phyloP scores from a whole-genome alignment of 1,140 invertebrate species.

The Drosophila tani region DNA sequence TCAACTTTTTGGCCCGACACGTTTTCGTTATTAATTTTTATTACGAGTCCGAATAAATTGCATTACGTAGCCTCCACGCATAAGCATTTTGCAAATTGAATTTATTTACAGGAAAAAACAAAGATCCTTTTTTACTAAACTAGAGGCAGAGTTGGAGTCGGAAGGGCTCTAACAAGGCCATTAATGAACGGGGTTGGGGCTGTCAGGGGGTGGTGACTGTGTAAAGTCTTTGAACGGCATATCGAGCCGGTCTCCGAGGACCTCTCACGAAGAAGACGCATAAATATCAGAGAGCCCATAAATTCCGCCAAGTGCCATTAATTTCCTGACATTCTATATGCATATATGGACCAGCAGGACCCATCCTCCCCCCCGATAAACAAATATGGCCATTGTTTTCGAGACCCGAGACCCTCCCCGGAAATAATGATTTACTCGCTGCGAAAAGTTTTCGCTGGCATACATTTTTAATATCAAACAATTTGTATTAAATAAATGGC shows the following conservation, averaged over 20 bases:
- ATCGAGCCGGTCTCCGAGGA: conserved; percentile 39
- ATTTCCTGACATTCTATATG: conserved; percentile 75
- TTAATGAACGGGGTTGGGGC: conserved; percentile 20
- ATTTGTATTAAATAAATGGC: conserved; percentile 82
- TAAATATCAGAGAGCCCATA: conserved; percentile 69
- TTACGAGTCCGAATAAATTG: conserved; percentile 77
- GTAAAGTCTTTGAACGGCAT: conserved; percentile 25
- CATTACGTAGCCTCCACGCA: conserved; percentile 52
- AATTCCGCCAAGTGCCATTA: conserved; percentile 76
- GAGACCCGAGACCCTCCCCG: background rate
- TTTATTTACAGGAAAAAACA: conserved; percentile 49
- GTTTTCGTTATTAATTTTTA: conserved; percentile 84
- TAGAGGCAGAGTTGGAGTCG: background rate
- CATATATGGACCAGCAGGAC: conserved; percentile 33
- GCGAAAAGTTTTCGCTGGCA: conserved; percentile 34
- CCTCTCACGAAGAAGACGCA: conserved; percentile 35
- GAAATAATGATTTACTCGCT: conserved; percentile 69
- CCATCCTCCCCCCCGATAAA: background rate
- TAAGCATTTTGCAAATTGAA: conserved; percentile 73
- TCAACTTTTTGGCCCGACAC: conserved; percentile 54
- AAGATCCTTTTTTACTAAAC: conserved; percentile 37
- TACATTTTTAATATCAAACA: conserved; percentile 81
- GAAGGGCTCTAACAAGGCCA: conserved; percentile 37
- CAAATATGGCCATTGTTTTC: conserved; percentile 37
- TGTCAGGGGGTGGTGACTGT: background rate